These are phyloP conservation scores for Drosophila cardini DNA, from an alignment of 1,140 invertebrate species.

Conservation along the genomic window DNA sequence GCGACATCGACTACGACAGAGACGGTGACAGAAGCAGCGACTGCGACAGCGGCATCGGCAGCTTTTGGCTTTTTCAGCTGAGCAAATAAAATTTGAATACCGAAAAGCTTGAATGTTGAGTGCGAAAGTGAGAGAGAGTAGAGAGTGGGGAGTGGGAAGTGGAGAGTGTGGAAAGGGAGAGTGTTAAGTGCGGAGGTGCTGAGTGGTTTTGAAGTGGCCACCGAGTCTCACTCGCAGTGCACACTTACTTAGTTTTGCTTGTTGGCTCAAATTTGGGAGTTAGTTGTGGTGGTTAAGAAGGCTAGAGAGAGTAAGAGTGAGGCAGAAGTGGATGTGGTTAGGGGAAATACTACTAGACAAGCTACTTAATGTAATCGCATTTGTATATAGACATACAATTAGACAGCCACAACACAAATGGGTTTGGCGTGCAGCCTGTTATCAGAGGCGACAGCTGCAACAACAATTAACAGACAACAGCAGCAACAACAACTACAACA, in stretches of 20 bases:
- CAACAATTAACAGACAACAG: conserved; percentile 29
- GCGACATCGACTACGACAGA: conserved; percentile 1
- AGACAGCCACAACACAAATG: conserved; percentile 52
- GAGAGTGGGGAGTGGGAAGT: neutral
- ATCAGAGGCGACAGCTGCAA: conserved; percentile 44
- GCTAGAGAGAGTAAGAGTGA: neutral
- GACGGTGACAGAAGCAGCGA: conserved; percentile 20
- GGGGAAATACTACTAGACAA: conserved; percentile 51
- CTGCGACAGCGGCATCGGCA: conserved; percentile 15
- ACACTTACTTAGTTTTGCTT: conserved; percentile 26
- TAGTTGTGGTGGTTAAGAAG: conserved; percentile 22
- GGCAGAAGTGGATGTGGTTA: neutral
- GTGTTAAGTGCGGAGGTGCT: conserved; percentile 26
- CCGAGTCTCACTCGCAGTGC: conserved; percentile 15
- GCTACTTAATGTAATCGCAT: conserved; percentile 79
- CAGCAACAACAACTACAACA: conserved; percentile 9
- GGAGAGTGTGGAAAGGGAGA: conserved; percentile 1
- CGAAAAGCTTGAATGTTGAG: conserved; percentile 3
- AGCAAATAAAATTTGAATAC: conserved; percentile 43
- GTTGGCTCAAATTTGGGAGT: conserved; percentile 29
- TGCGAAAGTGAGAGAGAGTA: neutral
- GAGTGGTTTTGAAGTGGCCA: conserved; percentile 36
- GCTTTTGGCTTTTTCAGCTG: conserved; percentile 38
- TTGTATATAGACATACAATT: conserved; percentile 63
- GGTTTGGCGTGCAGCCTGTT: conserved; percentile 65